Percentiles rank a stretch among this genome's conserved stretches.
Evolutionary conservation across 2,113 vertebrate species (phyloP).

Genomic region (Euleptes europaea): DNA sequence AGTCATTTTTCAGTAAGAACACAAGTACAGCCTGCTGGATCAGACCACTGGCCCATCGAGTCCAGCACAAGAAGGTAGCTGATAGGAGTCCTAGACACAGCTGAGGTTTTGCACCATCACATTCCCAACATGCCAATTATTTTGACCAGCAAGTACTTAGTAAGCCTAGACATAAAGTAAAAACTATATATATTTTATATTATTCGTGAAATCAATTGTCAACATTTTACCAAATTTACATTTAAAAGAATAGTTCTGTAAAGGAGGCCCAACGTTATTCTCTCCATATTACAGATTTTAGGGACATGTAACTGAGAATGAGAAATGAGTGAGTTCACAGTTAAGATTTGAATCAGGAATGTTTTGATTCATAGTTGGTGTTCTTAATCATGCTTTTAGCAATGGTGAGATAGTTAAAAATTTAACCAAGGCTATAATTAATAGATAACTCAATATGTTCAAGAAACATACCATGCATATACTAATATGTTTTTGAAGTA

Average conservation of each 20-base stretch:
- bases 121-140: too few species aligned
- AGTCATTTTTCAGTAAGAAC: conserved; percentile 52
- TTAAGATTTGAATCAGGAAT: neutral
- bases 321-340: neutral
- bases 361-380: neutral
- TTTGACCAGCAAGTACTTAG: too few species aligned
- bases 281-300: neutral
- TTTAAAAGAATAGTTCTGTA: neutral
- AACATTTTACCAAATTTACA: neutral
- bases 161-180: neutral
- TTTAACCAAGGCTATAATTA: neutral
- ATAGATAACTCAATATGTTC: neutral
- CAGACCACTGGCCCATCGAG: too few species aligned
- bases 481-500: neutral
- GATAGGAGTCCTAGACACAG: too few species aligned
- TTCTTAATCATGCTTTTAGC: neutral
- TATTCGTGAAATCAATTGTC: neutral
- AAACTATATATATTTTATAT: neutral
- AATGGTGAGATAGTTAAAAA: neutral
- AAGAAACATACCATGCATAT: neutral
- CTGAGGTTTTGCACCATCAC: too few species aligned
- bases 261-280: neutral
- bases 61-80: too few species aligned
- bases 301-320: neutral
- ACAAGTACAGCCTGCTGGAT: too few species aligned